A percentile compares a stretch with the other conserved stretches of the same genome.
These are phyloP conservation scores for Drosophila ananassae DNA, from an alignment of 1,140 invertebrate species.

Conservation along the genomic window DNA sequence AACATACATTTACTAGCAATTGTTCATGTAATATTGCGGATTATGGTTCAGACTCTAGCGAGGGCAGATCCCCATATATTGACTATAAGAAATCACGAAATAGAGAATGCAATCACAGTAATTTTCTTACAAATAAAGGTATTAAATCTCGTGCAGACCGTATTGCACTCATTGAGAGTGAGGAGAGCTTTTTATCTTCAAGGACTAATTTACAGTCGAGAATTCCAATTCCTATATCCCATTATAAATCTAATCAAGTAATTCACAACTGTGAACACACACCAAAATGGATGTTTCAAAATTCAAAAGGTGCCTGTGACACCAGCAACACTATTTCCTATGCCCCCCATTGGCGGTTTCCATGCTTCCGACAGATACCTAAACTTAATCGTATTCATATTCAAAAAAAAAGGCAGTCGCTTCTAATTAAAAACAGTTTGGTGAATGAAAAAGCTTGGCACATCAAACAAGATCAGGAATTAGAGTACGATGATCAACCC, in stretches of 20 bases:
- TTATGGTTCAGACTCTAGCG: constrained; percentile 20
- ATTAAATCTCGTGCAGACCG: constrained; percentile 70
- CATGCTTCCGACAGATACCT: constrained; percentile 27
- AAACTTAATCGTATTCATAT: constrained; percentile 71
- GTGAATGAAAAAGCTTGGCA: constrained; percentile 2
- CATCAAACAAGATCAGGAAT: neutral
- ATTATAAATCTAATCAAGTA: neutral
- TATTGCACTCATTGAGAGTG: constrained; percentile 67
- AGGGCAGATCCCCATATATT: constrained; percentile 31
- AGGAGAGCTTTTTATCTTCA: constrained; percentile 18
- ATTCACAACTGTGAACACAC: constrained; percentile 6
- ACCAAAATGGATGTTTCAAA: constrained; percentile 58
- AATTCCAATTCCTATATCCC: constrained; percentile 55
- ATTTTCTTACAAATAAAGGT: constrained; percentile 25
- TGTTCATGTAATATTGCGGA: neutral
- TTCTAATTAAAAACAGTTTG: constrained; percentile 70
- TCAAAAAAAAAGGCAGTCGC: constrained; percentile 70
- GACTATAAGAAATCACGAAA: constrained; percentile 63
- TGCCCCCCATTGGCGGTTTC: constrained; percentile 4
- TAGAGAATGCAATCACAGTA: constrained; percentile 60
- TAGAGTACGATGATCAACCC: constrained; percentile 2
- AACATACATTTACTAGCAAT: constrained; percentile 1
- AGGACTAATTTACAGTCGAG: constrained; percentile 23
- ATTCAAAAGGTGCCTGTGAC: neutral
- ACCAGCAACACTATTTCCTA: neutral